phyloP scores from a whole-genome alignment of 1,140 invertebrate genomes.

The Proales similis region DNA sequence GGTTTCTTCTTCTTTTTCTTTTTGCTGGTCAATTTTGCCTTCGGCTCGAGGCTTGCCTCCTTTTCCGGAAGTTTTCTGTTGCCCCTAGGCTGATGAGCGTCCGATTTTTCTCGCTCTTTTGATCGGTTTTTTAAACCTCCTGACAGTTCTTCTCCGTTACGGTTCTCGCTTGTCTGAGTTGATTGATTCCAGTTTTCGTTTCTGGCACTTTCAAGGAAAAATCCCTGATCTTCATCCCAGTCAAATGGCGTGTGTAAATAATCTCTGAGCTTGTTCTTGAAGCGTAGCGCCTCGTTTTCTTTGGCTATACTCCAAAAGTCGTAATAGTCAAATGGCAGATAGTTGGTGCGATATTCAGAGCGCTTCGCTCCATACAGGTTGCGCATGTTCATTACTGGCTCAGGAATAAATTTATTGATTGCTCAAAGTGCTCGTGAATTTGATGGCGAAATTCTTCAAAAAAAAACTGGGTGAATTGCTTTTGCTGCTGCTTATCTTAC shows the following conservation, averaged over 20 bases:
- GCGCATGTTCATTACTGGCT: no score
- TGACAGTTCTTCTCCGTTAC: slow-evolving; percentile 21
- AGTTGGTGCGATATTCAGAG: slow-evolving; percentile 33
- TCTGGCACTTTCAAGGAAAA: neutral
- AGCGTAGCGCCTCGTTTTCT: slow-evolving; percentile 33
- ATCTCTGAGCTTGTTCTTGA: slow-evolving; percentile 35
- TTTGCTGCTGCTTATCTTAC: no score
- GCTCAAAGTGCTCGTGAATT: no score
- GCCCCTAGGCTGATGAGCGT: neutral
- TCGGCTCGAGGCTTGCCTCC: slow-evolving; percentile 13
- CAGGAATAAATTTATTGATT: no score
- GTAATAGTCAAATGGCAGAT: slow-evolving; percentile 33
- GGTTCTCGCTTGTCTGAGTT: slow-evolving; percentile 7
- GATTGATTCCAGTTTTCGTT: slow-evolving; percentile 8
- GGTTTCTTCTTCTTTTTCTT: no score
- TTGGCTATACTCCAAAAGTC: slow-evolving; percentile 36
- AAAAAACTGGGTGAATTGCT: no score
- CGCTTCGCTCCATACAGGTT: neutral
- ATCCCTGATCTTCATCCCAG: slow-evolving; percentile 26
- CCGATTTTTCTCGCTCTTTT: slow-evolving; percentile 5
- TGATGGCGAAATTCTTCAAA: no score
- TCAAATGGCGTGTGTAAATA: slow-evolving; percentile 37
- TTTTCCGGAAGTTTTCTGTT: neutral
- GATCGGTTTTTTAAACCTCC: slow-evolving; percentile 7
- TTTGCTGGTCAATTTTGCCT: slow-evolving; percentile 8